Evolutionary conservation across 2,797 vertebrate genomes (phyloP), one percentile per base, ranked within the genome.

Genomic region (Rhinophrynus dorsalis): DNA sequence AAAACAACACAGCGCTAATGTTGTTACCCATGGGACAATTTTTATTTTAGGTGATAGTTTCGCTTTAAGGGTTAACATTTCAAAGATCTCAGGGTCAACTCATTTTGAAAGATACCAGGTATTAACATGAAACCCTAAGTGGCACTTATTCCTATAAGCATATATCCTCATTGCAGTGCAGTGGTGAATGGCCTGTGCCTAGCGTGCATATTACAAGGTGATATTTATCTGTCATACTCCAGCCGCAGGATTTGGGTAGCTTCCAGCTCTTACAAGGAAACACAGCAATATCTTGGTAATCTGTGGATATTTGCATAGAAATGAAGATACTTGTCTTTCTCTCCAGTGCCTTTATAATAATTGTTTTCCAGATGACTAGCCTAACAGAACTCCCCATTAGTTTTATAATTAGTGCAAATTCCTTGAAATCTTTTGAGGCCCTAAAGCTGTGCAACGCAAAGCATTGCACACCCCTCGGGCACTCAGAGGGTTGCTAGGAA

Each of bases 281-380:
- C 64, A 76, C 64, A 57, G 52, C 35, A 51, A 68, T 74, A 76
- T 67, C 58, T 9, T 6, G 35, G n/a, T 50, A 58, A 76, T 79
- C 75, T 67, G 62, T 47, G 62, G 75, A 60, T n/a, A 50, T 79
- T 79, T 79, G 58, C 74, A 65, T 64, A 4, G 20, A 73, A 68
- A 40, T 60, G 64, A 67, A 80, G 75, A 61, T 55, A 60, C 54
- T 15, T 3, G 71, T 52, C 65, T 13, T 17, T 42, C 72, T 78
- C 64, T 75, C 40, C 6, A 56, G 79, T 30, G 20, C 18, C 63
- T 33, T 18, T 69, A 54, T 74, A 81, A 78, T 77, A 47, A 70
- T 78, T 74, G 54, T 75, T 82, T 83, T 81, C 67, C 65, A 68
- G 15, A 52, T 3, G 42, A 79, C 18, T 68, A 67, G 61, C 73